Base-by-base conservation (phyloP, 2,888 invertebrate species). In the Neria commutata region DNA sequence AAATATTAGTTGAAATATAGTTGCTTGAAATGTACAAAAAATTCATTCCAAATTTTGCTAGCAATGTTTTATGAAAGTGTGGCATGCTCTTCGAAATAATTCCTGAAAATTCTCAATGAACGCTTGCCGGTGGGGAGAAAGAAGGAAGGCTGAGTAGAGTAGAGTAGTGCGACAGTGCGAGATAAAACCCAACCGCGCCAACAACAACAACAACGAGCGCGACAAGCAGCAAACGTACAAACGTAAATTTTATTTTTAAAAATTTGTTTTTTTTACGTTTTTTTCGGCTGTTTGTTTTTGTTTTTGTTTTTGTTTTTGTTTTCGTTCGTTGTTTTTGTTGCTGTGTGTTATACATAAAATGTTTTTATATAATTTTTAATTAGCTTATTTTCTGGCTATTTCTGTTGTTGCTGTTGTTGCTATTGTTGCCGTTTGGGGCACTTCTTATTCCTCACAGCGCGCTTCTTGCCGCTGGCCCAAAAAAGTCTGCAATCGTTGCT, bases 191-290 rank as follows among this genome's bases (percentile, higher is more conserved):
- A 11, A 11, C 29, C 11, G 6, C 6, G 29, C 11, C 6, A 11
- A 29, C 29, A 11, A 11, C 29, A 29, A 11, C 29, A 29, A n/a
- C n/a, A n/a, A n/a, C n/a, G n/a, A n/a, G n/a, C n/a, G 37, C n/a
- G 37, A 37, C 37, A 37, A 8, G 6, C 37, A 37, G 6, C n/a
- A 42, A 42, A 42, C 42, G 42, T 19, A 19, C 6, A 42, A 42
- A 42, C 42, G 42, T 37, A 37, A 37, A 37, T 66, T 63, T 25
- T 47, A 52, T 74, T 71, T 72, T 72, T 74, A 71, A 66, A 74
- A 72, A 73, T 68, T 72, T 73, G 72, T 61, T 74, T 74, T 74
- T 74, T 70, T 68, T 63, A 71, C 68, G 71, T 5, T 70, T 73
- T 74, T 56, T 63, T 66, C 61, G 65, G 62, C 57, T 63, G 60